A percentile compares a stretch with the other conserved stretches of the same genome.
Evolutionary conservation across 2,888 invertebrate species (phyloP).

Genomic region (Eumacrocentrus americanus): DNA sequence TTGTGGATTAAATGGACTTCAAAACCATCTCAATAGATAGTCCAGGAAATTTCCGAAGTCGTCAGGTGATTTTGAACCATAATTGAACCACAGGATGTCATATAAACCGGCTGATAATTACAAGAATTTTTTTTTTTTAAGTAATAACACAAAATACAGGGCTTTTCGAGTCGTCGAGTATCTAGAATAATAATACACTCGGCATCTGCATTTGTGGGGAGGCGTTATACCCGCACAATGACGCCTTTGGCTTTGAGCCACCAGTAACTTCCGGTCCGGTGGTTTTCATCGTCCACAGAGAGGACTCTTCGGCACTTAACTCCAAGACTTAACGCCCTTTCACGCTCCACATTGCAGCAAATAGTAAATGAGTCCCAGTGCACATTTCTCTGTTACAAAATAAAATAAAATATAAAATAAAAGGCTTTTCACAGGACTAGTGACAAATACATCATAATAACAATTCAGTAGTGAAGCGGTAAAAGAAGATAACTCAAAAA

Average conservation of each 20-base stretch:
- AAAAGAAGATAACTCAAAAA: too few species aligned
- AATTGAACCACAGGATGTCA: too few species aligned
- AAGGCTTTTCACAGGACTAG: too few species aligned
- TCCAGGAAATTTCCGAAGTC: too few species aligned
- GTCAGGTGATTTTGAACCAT: too few species aligned
- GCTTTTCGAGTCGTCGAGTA: slow-evolving; percentile 16
- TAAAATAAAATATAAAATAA: too few species aligned
- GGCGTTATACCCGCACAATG: slow-evolving; percentile 7
- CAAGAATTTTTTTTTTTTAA: too few species aligned
- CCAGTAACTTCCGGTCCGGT: slow-evolving; percentile 49
- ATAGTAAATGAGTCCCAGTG: not conserved
- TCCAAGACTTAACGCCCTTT: slow-evolving; percentile 23
- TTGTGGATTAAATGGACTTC: too few species aligned
- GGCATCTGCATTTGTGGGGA: slow-evolving; percentile 18
- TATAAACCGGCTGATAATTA: too few species aligned
- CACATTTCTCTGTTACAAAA: slow-evolving; percentile 1
- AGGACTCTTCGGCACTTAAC: slow-evolving; percentile 36
- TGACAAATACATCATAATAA: too few species aligned
- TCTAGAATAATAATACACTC: slow-evolving; percentile 23
- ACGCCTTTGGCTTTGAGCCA: slow-evolving; percentile 43
- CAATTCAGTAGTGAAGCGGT: too few species aligned
- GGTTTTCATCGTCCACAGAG: slow-evolving; percentile 44
- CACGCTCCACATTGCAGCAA: slow-evolving; percentile 7
- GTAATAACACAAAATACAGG: slow-evolving; percentile 11
- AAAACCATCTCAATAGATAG: too few species aligned